Evolutionary conservation across 2,797 vertebrate species (phyloP).

Genomic region (Cygnus olor): DNA sequence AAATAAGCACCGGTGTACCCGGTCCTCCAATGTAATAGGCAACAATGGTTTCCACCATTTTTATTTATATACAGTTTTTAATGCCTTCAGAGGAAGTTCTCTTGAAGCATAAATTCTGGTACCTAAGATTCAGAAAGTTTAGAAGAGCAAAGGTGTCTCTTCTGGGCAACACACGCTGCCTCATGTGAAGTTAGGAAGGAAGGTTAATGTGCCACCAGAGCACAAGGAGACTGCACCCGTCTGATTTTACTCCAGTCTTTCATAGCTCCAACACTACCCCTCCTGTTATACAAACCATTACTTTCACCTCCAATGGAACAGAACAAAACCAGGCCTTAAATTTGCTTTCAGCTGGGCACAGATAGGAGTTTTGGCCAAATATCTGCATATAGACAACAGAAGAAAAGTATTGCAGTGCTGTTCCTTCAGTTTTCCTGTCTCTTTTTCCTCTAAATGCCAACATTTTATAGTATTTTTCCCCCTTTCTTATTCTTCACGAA

Average conservation of each 20-base stretch:
- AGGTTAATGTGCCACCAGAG: neutral
- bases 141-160: neutral
- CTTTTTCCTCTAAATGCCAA: conserved; percentile 42
- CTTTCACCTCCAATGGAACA: neutral
- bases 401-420: neutral
- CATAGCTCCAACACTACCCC: too few species aligned
- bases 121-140: neutral
- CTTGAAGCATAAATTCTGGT: neutral
- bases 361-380: neutral
- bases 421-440: neutral
- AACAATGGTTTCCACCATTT: neutral
- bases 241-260: neutral
- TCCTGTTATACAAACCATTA: neutral
- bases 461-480: conserved; percentile 26
- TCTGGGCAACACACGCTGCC: neutral
- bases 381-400: neutral
- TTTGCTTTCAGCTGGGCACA: neutral
- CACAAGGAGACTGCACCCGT: neutral
- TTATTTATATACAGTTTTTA: neutral
- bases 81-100: neutral
- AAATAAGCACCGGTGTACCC: neutral
- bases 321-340: neutral
- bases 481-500: conserved; percentile 56
- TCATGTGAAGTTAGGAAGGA: neutral
- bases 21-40: neutral